A percentile compares a stretch with the other conserved stretches of the same genome.
Evolutionary conservation across 2,113 vertebrate genomes (phyloP).

Genomic region (Sturnira hondurensis): DNA sequence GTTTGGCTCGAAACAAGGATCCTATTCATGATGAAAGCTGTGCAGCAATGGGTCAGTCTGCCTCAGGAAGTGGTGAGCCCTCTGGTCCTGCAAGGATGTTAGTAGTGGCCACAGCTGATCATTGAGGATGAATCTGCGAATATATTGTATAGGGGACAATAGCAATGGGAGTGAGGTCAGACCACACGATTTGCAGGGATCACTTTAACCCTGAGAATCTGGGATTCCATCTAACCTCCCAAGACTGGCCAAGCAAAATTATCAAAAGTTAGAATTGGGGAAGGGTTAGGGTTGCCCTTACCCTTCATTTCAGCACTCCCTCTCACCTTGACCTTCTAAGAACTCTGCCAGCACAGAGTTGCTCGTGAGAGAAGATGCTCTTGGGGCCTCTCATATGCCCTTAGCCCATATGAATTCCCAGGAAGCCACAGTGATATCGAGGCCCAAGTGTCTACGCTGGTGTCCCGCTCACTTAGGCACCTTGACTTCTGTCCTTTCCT

Average conservation of each 20-base stretch:
- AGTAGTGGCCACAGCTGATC: not conserved
- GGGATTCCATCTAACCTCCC: not conserved
- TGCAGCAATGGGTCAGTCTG: not conserved
- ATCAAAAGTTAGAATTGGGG: not conserved
- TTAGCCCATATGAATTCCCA: not conserved
- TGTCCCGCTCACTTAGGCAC: not conserved
- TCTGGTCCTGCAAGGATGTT: not conserved
- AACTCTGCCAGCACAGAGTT: not conserved
- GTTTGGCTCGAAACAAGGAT: not conserved
- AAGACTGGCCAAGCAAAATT: not conserved
- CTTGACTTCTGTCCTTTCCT: not conserved
- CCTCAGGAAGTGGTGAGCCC: not conserved
- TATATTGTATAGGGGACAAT: not conserved
- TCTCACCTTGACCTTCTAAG: not conserved
- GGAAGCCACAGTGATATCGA: not conserved
- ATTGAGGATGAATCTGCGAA: not conserved
- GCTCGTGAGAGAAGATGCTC: not conserved
- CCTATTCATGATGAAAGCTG: not conserved
- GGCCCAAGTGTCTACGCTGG: not conserved
- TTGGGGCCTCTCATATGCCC: not conserved
- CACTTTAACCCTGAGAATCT: not conserved
- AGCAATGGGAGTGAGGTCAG: not conserved
- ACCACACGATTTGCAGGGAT: not conserved
- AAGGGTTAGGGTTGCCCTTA: not conserved
- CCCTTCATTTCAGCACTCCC: not conserved